phyloP scores from a whole-genome alignment of 2,113 vertebrate genomes.

The Notarius lentiginosus region DNA sequence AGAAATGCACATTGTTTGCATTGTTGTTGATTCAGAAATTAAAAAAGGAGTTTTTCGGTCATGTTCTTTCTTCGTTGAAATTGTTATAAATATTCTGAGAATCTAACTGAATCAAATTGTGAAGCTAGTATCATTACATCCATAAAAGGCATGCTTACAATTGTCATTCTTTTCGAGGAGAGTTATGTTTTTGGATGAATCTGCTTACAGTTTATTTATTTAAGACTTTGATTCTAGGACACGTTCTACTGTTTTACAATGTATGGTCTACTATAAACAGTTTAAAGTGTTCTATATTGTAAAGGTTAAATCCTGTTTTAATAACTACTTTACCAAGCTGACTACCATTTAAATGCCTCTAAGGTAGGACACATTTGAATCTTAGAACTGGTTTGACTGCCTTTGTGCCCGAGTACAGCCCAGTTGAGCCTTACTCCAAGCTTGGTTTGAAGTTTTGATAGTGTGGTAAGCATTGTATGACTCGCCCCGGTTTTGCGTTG shows the following conservation, averaged over 20 bases:
- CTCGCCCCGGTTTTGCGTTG: background rate
- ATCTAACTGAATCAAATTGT: background rate
- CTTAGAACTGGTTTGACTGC: conserved; percentile 7
- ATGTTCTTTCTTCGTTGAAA: background rate
- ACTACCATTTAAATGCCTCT: conserved; percentile 11
- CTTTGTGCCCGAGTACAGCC: conserved; percentile 4
- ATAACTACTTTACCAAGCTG: background rate
- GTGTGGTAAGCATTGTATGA: background rate
- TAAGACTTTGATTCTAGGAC: background rate
- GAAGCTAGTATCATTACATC: too few species aligned
- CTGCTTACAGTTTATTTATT: background rate
- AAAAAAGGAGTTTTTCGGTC: background rate
- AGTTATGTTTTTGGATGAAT: background rate
- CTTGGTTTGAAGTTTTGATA: background rate
- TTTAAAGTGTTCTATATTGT: background rate
- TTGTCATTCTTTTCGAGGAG: background rate
- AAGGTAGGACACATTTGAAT: conserved; percentile 4
- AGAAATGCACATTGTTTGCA: background rate
- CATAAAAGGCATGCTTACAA: background rate
- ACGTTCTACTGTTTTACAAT: background rate
- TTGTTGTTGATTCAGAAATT: background rate
- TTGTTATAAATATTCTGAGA: background rate
- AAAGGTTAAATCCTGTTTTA: background rate
- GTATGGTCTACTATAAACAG: background rate
- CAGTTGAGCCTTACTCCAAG: background rate